Evolutionary conservation across 2,888 invertebrate species (phyloP), one percentile per base, ranked within the genome.

Genomic region (Rhodophaea formosa): DNA sequence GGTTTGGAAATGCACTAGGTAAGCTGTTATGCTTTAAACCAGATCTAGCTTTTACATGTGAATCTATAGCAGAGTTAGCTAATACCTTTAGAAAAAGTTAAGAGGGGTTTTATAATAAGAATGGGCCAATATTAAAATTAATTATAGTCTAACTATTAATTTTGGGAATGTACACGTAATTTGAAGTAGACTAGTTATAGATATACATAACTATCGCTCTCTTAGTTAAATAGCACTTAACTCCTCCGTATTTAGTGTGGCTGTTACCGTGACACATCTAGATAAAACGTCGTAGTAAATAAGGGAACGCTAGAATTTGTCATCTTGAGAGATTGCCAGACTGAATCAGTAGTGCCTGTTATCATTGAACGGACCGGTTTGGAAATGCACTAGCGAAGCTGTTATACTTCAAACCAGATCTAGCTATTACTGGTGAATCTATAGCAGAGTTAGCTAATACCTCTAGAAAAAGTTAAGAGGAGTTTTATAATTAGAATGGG

Each of bases 291-390:
- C 35, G 35, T 35, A 10, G 35, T 35, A 35, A 35, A 35, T 84
- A 84, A 80, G 71, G 75, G 70, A 69, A 70, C 62, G 72, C 63
- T 63, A 65, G 66, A 64, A 82, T 86, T 82, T 80, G 82, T 85
- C 81, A 80, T 83, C 81, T 81, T 82, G 80, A 85, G 80, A 81
- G 83, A 87, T 87, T 79, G 78, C 79, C 78, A 81, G n/a, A 82
- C 77, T 80, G 79, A 82, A 82, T 82, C 82, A 79, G 77, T 80
- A 79, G 79, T 78, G 84, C 80, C 79, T 35, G 51, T 35, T 51
- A 51, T 51, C 35, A 16, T 15, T 51, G 51, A 51, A 51, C 16
- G 35, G 51, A 51, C 51, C 51, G 16, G 51, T 51, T 15, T 49
- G 30, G 35, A 16, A 35, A 51, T 35, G 35, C 32, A 32, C 32